Evolutionary conservation across 2,888 invertebrate genomes (phyloP), one percentile per base, ranked within the genome.

Genomic region (Cinara cedri): DNA sequence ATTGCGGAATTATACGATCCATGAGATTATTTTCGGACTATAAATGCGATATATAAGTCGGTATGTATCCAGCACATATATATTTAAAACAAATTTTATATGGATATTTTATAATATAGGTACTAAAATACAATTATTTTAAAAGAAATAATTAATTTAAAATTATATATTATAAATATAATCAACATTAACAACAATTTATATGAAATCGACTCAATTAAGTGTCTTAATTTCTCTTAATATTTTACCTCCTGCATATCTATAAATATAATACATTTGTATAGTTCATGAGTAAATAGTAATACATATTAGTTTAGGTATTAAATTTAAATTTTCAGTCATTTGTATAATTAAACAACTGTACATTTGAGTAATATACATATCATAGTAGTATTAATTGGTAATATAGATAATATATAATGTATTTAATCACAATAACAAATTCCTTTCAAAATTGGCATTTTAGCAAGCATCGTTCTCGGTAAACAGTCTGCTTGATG

Each of bases 341-440:
- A 34, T 72, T 72, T 49, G 19, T 11, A 49, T 62, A 57, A 16
- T 62, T n/a, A 46, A 44, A 57, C 8, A 49, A 49, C 26, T 62
- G n/a, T 49, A 19, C n/a, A 72, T 16, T 72, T 55, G 34, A 70
- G 42, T 49, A 19, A 60, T 44, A 62, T 26, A 72, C 0, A 63
- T 21, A 42, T 34, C 6, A 4, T 34, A 34, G 34, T 42, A 2
- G 16, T 66, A 46, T 14, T 21, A n/a, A 66, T 11, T 44, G 24
- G 13, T 44, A 9, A 26, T 26, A 70, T 66, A 66, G 9, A n/a
- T 19, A 46, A 14, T 57, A 19, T n/a, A 57, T 14, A 24, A 19
- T 54, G 13, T 49, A 34, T 68, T 82, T 82, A 80, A 66, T 57
- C 84, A 81, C 83, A 83, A 71, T 82, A 83, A 74, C 83, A 83